Evolutionary conservation across 1,140 invertebrate species (phyloP).

Genomic region (Matsumurasca onukii): DNA sequence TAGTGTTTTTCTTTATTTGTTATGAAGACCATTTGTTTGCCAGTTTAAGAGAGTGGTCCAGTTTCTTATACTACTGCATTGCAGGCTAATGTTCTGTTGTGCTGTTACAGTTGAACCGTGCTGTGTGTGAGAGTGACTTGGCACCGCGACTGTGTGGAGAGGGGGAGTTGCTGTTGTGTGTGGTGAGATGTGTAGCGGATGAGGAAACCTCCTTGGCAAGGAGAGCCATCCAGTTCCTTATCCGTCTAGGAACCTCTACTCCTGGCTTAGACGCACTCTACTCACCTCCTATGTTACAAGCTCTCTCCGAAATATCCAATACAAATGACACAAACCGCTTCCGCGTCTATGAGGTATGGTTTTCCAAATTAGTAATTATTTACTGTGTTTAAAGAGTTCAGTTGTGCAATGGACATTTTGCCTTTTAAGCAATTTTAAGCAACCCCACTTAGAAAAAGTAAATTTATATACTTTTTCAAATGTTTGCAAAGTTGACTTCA

Average conservation of each 20-base stretch:
- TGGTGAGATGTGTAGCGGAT: conserved; percentile 58
- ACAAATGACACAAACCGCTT: conserved; percentile 57
- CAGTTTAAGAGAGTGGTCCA: not conserved
- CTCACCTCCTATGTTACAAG: conserved; percentile 51
- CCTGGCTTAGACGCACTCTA: conserved; percentile 52
- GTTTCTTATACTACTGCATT: not conserved
- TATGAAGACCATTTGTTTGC: not conserved
- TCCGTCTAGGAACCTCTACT: conserved; percentile 50
- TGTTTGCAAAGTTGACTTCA: too few relatives aligned
- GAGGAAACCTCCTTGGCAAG: conserved; percentile 59
- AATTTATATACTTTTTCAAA: not conserved
- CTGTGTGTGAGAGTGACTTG: conserved; percentile 31
- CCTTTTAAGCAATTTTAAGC: not conserved
- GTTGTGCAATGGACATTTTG: not conserved
- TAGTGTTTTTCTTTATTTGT: not conserved
- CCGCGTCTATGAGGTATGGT: conserved; percentile 62
- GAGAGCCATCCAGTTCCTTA: conserved; percentile 57
- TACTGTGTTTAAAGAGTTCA: not conserved
- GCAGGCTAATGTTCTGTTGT: not conserved
- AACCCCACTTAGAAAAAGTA: not conserved
- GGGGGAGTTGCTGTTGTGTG: conserved; percentile 53
- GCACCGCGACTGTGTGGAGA: conserved; percentile 52
- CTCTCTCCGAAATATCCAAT: conserved; percentile 53
- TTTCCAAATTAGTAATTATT: conserved; percentile 22
- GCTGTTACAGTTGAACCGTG: conserved; percentile 31